Evolutionary conservation across 1,140 invertebrate species (phyloP), one percentile per base, ranked within the genome.

Genomic region (Zaprionus inermis): DNA sequence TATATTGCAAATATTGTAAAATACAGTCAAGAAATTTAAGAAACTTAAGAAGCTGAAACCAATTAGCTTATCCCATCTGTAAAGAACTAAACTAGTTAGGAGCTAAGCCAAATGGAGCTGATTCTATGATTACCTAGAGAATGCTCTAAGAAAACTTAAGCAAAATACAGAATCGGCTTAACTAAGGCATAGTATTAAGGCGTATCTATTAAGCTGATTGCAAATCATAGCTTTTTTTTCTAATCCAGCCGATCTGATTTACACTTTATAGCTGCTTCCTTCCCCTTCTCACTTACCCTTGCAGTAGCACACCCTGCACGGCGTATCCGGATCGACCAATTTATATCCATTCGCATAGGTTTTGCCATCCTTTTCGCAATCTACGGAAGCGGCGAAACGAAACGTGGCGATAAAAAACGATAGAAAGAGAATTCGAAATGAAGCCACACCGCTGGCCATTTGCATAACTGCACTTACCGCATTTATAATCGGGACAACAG

Each of bases 401-500:
- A 44, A 55, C 12, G 52, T 18, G 34, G n/a, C 10, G n/a, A 55
- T 9, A 57, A 22, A 28, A 57, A 36, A 14, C 38, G n/a, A 16
- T 44, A 44, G 22, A 51, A 52, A 52, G 38, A 16, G 44, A 46
- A 56, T 63, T 73, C 66, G 44, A 64, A 54, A 59, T 38, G 54
- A 56, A 71, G 63, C 46, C 68, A 55, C 78, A 72, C 32, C 46
- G 16, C 34, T 30, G 20, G 52, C 65, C 30, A 63, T 72, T 73
- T 77, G 58, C 74, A 78, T 74, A 61, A 57, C 5, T 34, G 51
- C 54, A 66, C 93, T 94, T 93, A 96, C 96, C 96, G 89, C 96
- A 97, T 92, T 96, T 94, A 91, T 96, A 97, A 74, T 95, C 95
- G 14, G 96, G 96, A 91, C 96, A 97, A 91, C 96, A 97, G 76